Base-by-base conservation (phyloP, 2,888 invertebrate species). In the Auanema sp. region DNA sequence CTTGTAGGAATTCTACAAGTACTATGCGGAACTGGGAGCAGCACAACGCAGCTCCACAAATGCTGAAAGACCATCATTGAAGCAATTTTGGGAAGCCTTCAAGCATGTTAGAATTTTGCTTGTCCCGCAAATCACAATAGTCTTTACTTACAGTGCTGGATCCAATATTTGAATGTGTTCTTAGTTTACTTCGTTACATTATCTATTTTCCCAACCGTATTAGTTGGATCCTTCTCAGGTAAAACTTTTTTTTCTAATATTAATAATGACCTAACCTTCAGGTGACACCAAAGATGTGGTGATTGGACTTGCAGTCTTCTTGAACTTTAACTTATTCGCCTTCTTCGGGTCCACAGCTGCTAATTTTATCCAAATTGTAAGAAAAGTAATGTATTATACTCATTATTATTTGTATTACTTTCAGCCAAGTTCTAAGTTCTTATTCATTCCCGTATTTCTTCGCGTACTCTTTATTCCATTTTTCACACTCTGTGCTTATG, bases 311-410 rank as follows among this genome's bases (percentile, higher is more conserved):
- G 91, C 91, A 18, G 94, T 95, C 83, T 98, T 92, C 85, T 85
- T 98, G 60, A 92, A 92, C 5, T 98, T 98, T 86, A 98, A 97
- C 84, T 80, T 92, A 0, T 91, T 89, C 67, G 96, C 97, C 1
- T 91, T 93, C 89, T 76, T 96, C 21, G 98, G 98, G n/a, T 95
- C 92, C 83, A 87, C 90, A 66, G 85, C 91, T 0, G 91, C 96
- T 0, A 90, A 90, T 57, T 88, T 90, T 76, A 85, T 90, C 71
- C 89, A 90, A 84, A 91, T 90, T 89, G 88, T 88, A 83, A 83
- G 85, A 78, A 49, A 47, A 52, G n/a, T 52, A 11, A 23, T n/a
- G 2, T 18, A 10, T 25, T 4, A 41, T 0, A 14, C 4, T 55
- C 4, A 14, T 55, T 55, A 24, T 21, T 14, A n/a, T 11, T 1